These are phyloP conservation scores for Macropus fuliginosus DNA, from an alignment of 2,797 vertebrate species.

Conservation along the genomic window DNA sequence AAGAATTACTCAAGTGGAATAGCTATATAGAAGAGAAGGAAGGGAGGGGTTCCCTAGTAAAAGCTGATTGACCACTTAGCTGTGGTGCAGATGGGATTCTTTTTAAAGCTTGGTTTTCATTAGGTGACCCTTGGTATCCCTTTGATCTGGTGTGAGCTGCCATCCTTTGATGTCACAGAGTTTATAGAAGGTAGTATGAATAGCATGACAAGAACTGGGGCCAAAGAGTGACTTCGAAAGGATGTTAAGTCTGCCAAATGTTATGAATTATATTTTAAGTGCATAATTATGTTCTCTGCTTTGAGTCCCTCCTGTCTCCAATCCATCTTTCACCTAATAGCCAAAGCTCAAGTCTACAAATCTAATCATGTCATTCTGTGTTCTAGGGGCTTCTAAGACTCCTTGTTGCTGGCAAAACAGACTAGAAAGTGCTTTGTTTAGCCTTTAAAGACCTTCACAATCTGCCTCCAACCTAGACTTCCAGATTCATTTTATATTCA, in stretches of 20 bases:
- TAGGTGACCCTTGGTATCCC: not conserved
- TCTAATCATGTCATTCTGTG: not conserved
- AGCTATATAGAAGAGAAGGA: not conserved
- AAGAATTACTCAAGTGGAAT: not conserved
- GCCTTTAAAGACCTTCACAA: not conserved
- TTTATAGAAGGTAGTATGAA: not conserved
- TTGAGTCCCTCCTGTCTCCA: not conserved
- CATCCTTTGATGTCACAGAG: not conserved
- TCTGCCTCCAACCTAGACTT: not conserved
- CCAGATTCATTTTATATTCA: not conserved
- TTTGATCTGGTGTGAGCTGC: not conserved
- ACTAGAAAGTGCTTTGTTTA: not conserved
- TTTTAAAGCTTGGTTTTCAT: not conserved
- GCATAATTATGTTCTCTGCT: not conserved
- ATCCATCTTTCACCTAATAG: not conserved
- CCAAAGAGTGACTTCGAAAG: not conserved
- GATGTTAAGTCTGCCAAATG: not conserved
- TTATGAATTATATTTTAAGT: not conserved
- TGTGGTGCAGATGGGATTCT: not conserved
- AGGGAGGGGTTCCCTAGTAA: not conserved
- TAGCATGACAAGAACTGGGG: not conserved
- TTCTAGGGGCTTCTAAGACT: not conserved
- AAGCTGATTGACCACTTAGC: not conserved
- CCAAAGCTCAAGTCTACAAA: not conserved
- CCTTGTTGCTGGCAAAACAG: not conserved